A percentile compares a stretch with the other conserved stretches of the same genome.
Conservation (phyloP, 2,113 vertebrate species). For the Cynocephalus volans region DNA sequence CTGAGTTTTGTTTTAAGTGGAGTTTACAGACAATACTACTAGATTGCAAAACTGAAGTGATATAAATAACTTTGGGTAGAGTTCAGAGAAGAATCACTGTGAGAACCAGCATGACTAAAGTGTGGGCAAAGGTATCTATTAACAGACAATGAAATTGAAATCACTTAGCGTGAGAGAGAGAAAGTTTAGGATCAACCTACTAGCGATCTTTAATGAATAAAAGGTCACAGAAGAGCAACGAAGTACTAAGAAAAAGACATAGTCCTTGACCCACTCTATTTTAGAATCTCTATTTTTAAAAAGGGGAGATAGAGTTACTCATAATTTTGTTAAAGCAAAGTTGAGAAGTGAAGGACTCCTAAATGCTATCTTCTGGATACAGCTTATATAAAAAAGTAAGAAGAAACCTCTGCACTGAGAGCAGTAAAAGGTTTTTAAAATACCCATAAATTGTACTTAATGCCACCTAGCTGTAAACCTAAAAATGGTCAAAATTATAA, state of each 20-base stretch:
- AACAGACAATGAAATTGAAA: slow-evolving; percentile 57
- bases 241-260: not conserved
- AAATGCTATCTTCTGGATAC: not conserved
- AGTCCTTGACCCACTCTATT: not conserved
- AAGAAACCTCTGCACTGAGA: not conserved
- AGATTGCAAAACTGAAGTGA: slow-evolving; percentile 58
- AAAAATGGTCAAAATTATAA: not conserved
- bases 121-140: slow-evolving; percentile 20
- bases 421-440: not conserved
- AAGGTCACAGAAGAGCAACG: not conserved
- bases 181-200: not conserved
- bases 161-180: not conserved
- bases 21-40: slow-evolving; percentile 38
- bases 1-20: slow-evolving; percentile 20
- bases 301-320: not conserved
- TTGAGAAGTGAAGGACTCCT: not conserved
- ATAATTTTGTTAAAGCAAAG: slow-evolving; percentile 16
- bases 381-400: not conserved
- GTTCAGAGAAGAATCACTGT: slow-evolving; percentile 49
- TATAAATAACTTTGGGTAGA: slow-evolving; percentile 67
- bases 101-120: slow-evolving; percentile 30
- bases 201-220: not conserved
- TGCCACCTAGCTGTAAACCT: not conserved
- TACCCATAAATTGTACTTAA: not conserved
- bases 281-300: slow-evolving; percentile 17